A percentile compares a stretch with the other conserved stretches of the same genome.
Evolutionary conservation across 2,888 invertebrate species (phyloP).

Genomic region (Parnassius mnemosyne): DNA sequence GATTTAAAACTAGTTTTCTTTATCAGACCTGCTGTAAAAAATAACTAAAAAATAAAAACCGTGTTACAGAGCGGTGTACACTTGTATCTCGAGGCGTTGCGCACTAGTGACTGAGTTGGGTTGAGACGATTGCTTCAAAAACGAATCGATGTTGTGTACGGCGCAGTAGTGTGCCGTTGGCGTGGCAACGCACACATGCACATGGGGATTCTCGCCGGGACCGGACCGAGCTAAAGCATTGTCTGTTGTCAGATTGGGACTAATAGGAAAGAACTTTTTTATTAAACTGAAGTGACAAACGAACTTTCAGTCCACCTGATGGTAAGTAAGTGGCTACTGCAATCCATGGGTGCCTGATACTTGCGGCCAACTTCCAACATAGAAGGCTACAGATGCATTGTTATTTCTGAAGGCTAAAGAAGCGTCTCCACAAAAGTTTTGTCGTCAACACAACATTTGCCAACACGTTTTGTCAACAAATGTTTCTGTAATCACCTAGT

Average conservation of each 20-base stretch:
- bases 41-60: slow-evolving; percentile 68
- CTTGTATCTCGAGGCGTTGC: slow-evolving; percentile 73
- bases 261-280: neutral
- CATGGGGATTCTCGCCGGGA: slow-evolving; percentile 37
- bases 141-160: slow-evolving; percentile 75
- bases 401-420: too few relatives aligned
- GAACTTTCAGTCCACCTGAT: too few relatives aligned
- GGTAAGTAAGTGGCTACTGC: too few relatives aligned
- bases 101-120: slow-evolving; percentile 69
- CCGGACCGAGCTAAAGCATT: slow-evolving; percentile 43
- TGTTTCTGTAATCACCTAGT: too few relatives aligned
- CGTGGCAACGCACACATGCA: slow-evolving; percentile 46
- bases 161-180: slow-evolving; percentile 54
- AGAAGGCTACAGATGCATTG: too few relatives aligned
- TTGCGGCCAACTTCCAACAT: too few relatives aligned
- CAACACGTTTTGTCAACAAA: too few relatives aligned
- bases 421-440: too few relatives aligned
- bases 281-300: too few relatives aligned
- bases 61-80: slow-evolving; percentile 46
- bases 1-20: slow-evolving; percentile 62
- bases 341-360: too few relatives aligned
- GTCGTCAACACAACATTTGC: too few relatives aligned
- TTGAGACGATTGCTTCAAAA: slow-evolving; percentile 58
- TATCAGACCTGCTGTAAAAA: slow-evolving; percentile 50
- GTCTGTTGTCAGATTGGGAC: slow-evolving; percentile 34